phyloP scores from a whole-genome alignment of 2,888 invertebrate genomes.

The Cryptophagus acutangulus region DNA sequence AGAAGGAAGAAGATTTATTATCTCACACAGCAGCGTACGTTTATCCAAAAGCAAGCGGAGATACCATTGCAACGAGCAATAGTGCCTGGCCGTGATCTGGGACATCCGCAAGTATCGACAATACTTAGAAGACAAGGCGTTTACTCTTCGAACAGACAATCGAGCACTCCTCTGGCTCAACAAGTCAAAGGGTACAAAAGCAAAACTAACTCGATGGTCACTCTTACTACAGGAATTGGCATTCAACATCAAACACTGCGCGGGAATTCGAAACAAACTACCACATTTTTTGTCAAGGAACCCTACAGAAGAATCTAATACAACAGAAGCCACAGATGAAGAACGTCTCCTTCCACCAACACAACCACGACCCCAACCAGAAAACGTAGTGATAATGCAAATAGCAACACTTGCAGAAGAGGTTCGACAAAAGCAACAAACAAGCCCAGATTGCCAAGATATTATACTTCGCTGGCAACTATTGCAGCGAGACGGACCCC shows the following conservation, averaged over 20 bases:
- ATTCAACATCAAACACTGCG: constrained; percentile 22
- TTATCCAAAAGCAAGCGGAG: no score
- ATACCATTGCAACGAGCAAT: no score
- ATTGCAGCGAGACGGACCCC: background rate
- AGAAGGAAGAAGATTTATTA: background rate
- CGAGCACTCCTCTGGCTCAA: constrained; percentile 14
- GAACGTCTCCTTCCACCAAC: background rate
- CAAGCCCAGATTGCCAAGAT: background rate
- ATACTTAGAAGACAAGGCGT: constrained; percentile 16
- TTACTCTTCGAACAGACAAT: constrained; percentile 19
- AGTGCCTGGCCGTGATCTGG: no score
- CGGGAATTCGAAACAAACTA: no score
- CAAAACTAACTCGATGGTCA: constrained; percentile 21
- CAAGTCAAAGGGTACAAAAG: constrained; percentile 12
- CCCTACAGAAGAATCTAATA: constrained; percentile 9
- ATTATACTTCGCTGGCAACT: constrained; percentile 2
- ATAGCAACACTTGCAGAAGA: background rate
- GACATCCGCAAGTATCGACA: constrained; percentile 16
- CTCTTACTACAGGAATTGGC: constrained; percentile 20
- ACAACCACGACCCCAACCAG: background rate
- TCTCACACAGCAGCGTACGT: constrained; percentile 17
- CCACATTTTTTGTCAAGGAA: no score
- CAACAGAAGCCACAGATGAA: background rate
- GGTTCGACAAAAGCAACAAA: background rate
- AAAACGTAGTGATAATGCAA: background rate